These are phyloP conservation scores for Oophaga sylvatica DNA, from an alignment of 2,797 vertebrate genomes.

Conservation along the genomic window DNA sequence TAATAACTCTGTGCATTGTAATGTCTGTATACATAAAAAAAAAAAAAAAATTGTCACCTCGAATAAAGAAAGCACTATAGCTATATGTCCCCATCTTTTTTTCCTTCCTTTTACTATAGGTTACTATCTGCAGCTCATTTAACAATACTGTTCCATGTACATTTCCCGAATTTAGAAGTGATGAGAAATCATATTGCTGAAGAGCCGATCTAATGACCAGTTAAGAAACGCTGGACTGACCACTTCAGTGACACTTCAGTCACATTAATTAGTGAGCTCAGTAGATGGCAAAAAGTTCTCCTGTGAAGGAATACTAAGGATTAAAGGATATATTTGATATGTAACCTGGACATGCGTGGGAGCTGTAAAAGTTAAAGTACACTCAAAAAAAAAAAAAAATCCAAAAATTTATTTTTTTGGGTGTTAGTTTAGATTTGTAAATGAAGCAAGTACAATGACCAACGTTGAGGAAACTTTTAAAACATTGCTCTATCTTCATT, in stretches of 20 bases:
- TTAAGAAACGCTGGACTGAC: background rate
- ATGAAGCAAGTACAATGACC: too few relatives aligned
- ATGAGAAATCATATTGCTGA: background rate
- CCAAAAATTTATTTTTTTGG: too few relatives aligned
- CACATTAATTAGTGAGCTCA: background rate
- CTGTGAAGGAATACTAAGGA: background rate
- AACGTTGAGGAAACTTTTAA: too few relatives aligned
- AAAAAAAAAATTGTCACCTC: slow-evolving; percentile 53
- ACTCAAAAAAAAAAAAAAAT: too few relatives aligned
- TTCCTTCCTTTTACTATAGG: background rate
- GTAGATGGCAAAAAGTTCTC: background rate
- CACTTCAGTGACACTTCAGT: background rate
- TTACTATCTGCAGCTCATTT: background rate
- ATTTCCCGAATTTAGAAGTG: background rate
- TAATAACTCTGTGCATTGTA: slow-evolving; percentile 84
- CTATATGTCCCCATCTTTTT: background rate
- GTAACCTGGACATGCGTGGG: too few relatives aligned
- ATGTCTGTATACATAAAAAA: slow-evolving; percentile 74
- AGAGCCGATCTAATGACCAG: background rate
- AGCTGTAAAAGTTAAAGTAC: too few relatives aligned
- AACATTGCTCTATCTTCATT: too few relatives aligned
- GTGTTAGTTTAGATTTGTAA: too few relatives aligned
- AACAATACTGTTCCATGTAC: background rate
- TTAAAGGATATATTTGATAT: too few relatives aligned
- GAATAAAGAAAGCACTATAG: background rate